Evolutionary conservation across 2,797 vertebrate species (phyloP), one percentile per base, ranked within the genome.

Genomic region (Schizopygopsis pylzovi): DNA sequence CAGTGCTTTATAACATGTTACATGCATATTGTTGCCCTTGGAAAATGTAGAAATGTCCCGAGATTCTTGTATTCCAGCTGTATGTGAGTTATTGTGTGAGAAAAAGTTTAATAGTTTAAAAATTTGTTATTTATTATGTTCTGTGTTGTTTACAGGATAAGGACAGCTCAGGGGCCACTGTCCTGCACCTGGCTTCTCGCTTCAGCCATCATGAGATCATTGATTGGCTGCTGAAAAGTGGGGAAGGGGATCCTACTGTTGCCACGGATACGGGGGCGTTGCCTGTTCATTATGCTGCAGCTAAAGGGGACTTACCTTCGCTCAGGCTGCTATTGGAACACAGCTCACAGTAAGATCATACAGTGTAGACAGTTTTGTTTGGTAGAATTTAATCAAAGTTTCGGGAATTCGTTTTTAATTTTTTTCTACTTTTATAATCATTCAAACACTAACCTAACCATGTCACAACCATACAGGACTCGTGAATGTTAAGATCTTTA

Each of bases 241-340:
- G 96, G 0, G 96, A 96, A 73, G 96, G 95, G 13, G 96, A 98
- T 81, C 95, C 98, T 11, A 92, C 94, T 4, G 88, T 91, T 56
- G 90, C 96, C 92, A 99, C 98, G 0, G 97, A 99, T 81, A 97
- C 96, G 0, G 98, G 98, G 5, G 97, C 97, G 1, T 90, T 99
- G 63, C 96, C 98, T 1, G 87, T 98, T 87, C 98, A 99, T 93
- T 99, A 99, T 0, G 97, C 98, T 0, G 97, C 98, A 91, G 97
- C 98, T 96, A 99, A 99, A 96, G 98, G 98, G 92, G 98, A 99
- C 93, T 95, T 98, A 88, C 91, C 95, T 87, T 97, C 98, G 63
- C 95, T 99, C 84, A 95, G 96, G 86, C 95, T 98, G 81, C 95
- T 99, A 85, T 59, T 98, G 86, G 92, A 93, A 83, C 95, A 98